Conservation (phyloP, 2,888 invertebrate species). For the Mallateleia sp. region DNA sequence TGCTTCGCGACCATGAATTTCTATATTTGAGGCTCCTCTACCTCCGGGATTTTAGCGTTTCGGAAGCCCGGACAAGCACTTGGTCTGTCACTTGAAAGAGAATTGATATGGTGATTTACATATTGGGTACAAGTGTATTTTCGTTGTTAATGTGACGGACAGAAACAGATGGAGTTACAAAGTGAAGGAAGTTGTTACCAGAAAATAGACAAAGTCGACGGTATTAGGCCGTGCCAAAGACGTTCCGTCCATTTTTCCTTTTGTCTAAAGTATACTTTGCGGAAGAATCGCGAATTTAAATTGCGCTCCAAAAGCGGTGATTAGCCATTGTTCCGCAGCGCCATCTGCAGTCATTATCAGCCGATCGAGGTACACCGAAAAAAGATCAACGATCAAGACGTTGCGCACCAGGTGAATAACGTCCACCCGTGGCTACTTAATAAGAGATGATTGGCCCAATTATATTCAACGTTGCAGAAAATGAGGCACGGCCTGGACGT, state of each 20-base stretch:
- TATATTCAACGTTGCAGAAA: constrained; percentile 86
- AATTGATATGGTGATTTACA: constrained; percentile 68
- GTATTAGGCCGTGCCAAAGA: constrained; percentile 4
- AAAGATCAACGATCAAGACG: constrained; percentile 63
- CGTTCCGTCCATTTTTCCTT: background rate
- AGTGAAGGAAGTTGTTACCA: constrained; percentile 38
- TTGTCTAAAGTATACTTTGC: background rate
- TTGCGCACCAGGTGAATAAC: constrained; percentile 77
- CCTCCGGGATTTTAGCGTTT: constrained; percentile 49
- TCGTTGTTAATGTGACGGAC: constrained; percentile 64
- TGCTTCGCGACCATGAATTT: constrained; percentile 81
- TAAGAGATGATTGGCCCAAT: constrained; percentile 87
- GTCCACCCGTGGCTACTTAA: constrained; percentile 79
- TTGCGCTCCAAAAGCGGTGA: constrained; percentile 15
- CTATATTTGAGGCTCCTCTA: constrained; percentile 53
- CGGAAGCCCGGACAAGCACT: constrained; percentile 54
- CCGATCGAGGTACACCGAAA: constrained; percentile 14
- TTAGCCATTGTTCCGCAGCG: constrained; percentile 45
- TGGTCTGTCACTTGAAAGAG: constrained; percentile 65
- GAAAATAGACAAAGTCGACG: constrained; percentile 28
- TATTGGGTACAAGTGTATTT: constrained; percentile 69
- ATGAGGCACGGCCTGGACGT: constrained; percentile 78
- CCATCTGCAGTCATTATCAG: constrained; percentile 23
- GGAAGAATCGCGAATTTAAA: constrained; percentile 30
- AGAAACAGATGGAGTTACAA: constrained; percentile 51